Conservation (phyloP, 2,797 vertebrate species). For the Channa striata region DNA sequence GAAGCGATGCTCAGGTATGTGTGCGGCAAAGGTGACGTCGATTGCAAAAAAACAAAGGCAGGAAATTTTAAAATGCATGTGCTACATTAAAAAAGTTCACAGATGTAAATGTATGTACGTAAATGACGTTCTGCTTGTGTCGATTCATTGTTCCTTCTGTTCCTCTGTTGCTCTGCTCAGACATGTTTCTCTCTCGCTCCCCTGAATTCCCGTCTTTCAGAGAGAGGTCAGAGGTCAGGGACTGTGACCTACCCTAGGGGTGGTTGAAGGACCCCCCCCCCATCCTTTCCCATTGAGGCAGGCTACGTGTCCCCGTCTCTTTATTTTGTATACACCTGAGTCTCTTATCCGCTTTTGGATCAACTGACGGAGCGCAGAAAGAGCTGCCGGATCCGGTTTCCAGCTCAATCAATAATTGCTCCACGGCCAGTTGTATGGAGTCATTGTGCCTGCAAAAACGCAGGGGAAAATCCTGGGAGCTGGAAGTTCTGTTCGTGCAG, state of each 20-base stretch:
- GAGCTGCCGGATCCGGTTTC: conserved; percentile 69
- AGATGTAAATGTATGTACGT: too few relatives aligned
- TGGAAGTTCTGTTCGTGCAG: conserved; percentile 3
- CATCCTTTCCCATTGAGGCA: conserved; percentile 59
- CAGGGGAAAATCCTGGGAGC: background rate
- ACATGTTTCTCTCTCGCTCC: conserved; percentile 76
- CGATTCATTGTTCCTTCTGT: conserved; percentile 56
- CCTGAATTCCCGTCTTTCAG: conserved; percentile 84
- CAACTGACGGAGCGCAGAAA: conserved; percentile 76
- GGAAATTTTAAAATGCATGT: background rate
- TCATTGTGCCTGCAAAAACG: conserved; percentile 47
- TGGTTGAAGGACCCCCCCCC: conserved; percentile 53
- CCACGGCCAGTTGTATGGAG: conserved; percentile 25
- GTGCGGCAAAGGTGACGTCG: conserved; percentile 10
- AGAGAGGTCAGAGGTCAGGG: conserved; percentile 78
- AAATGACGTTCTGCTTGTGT: conserved; percentile 48
- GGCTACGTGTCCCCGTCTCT: conserved; percentile 65
- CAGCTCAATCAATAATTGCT: conserved; percentile 59
- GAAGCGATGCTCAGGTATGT: conserved; percentile 63
- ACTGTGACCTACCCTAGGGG: conserved; percentile 81
- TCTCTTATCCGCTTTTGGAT: conserved; percentile 65
- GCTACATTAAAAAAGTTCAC: too few relatives aligned
- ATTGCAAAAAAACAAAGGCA: conserved; percentile 18
- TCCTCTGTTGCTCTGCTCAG: conserved; percentile 69
- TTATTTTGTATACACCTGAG: conserved; percentile 85